Base-by-base conservation (phyloP, 1,140 invertebrate species). In the Bombus sylvicola region DNA sequence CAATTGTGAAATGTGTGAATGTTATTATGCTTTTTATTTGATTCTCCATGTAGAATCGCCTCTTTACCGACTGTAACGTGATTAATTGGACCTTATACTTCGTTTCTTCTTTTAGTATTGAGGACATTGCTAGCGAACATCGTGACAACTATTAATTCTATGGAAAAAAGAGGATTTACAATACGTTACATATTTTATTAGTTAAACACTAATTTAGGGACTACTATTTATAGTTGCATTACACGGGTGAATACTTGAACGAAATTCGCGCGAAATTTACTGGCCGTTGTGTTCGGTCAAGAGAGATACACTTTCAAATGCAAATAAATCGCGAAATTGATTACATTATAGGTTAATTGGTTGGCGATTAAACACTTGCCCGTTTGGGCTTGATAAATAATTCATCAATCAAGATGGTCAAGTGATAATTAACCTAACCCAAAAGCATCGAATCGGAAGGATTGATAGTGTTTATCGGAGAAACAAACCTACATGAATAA, bases 331-430 rank as follows among this genome's bases (percentile, higher is more conserved):
- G 5, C 39, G 10, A 69, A 57, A 59, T 25, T 64, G 59, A 41
- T 57, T 83, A 43, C 41, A 13, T 75, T 77, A 77, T 37, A 8
- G 75, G 25, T n/a, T 77, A 77, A 77, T 77, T 62, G 37, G 15
- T 25, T 37, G 6, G 25, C 37, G 28, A 77, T 62, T 77, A 77
- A 77, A 77, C 75, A 37, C 15, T 28, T 18, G 13, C 34, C 39
- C 5, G 69, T 72, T n/a, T 37, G 12, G 4, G 22, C 2, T 53
- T n/a, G 53, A 77, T 77, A 62, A 77, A 77, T 77, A 77, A 77
- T 77, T 39, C 75, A 39, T 62, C 37, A 9, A 22, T 73, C n/a
- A 73, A 73, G 43, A 31, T 2, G 15, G 15, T 22, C 41, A 47
- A 73, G 8, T 73, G 15, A 43, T 15, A 31, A 43, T 47, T 47